These are phyloP conservation scores for Oscheius sp. DNA, from an alignment of 2,888 invertebrate species.

Conservation along the genomic window DNA sequence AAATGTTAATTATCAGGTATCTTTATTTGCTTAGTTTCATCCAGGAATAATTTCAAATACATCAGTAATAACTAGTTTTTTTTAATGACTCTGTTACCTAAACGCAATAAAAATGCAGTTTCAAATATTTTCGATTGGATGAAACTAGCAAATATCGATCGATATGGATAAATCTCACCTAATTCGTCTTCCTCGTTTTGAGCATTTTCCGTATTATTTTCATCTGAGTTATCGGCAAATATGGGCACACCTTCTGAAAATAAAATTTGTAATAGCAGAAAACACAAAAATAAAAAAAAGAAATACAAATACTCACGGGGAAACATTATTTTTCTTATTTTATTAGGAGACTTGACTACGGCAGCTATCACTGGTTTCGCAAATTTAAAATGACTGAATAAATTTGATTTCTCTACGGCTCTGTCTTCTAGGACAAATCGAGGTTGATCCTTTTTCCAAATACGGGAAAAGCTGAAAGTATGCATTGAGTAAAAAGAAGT, in stretches of 20 bases:
- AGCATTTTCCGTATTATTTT: neutral
- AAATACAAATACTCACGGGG: constrained; percentile 26
- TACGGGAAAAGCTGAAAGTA: constrained; percentile 17
- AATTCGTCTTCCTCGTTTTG: neutral
- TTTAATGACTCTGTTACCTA: too few species aligned
- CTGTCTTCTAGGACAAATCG: constrained; percentile 2
- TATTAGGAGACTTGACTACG: constrained; percentile 1
- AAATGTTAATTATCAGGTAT: neutral
- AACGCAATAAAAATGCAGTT: neutral
- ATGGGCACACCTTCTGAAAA: neutral
- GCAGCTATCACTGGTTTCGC: constrained; percentile 10
- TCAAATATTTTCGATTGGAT: neutral
- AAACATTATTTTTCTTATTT: constrained; percentile 12
- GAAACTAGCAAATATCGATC: too few species aligned
- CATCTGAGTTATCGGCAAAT: constrained; percentile 3
- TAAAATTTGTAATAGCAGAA: too few species aligned
- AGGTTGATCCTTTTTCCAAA: constrained; percentile 15
- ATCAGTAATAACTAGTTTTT: too few species aligned
- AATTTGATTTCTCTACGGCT: neutral
- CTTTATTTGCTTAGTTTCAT: neutral
- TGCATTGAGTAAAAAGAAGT: neutral
- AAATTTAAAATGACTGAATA: neutral
- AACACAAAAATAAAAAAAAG: neutral
- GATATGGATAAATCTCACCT: neutral
- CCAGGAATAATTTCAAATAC: too few species aligned